Conservation (phyloP, 2,888 invertebrate species). For the Sinotaia quadrata region DNA sequence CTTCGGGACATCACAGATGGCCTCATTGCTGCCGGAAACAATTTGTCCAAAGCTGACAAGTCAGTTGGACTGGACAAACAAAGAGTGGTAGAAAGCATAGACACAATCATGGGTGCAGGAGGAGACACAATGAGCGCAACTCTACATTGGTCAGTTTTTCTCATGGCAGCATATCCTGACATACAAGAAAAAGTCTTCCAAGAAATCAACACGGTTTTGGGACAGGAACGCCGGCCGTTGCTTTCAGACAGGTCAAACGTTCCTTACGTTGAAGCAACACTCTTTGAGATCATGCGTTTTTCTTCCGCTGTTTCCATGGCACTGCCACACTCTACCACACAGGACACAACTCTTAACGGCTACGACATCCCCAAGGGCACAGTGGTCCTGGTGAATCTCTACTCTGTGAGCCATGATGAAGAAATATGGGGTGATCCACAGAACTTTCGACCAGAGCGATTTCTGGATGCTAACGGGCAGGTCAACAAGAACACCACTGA, state of each 20-base stretch:
- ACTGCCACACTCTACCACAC: not conserved
- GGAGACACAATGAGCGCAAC: conserved; percentile 60
- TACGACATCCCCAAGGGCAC: conserved; percentile 2
- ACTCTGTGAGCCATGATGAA: not conserved
- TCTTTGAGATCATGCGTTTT: not conserved
- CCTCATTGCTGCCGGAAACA: conserved; percentile 33
- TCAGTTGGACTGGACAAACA: conserved; percentile 51
- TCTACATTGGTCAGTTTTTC: conserved; percentile 59
- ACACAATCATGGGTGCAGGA: conserved; percentile 62
- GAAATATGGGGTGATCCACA: conserved; percentile 6
- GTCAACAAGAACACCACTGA: not conserved
- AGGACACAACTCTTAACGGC: not conserved
- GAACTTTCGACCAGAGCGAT: conserved; percentile 11
- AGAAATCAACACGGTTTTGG: conserved; percentile 53
- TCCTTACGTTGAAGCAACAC: not conserved
- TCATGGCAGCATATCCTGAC: conserved; percentile 53
- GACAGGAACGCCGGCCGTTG: conserved; percentile 43
- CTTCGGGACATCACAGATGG: conserved; percentile 51
- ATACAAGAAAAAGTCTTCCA: conserved; percentile 53
- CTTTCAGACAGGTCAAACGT: conserved; percentile 38
- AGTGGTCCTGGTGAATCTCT: not conserved
- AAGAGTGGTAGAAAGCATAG: conserved; percentile 55
- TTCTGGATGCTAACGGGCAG: not conserved
- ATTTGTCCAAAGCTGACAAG: conserved; percentile 38
- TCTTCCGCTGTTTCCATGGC: not conserved